Base-by-base conservation (phyloP, 2,888 invertebrate species). In the Pseudococcus viburni region DNA sequence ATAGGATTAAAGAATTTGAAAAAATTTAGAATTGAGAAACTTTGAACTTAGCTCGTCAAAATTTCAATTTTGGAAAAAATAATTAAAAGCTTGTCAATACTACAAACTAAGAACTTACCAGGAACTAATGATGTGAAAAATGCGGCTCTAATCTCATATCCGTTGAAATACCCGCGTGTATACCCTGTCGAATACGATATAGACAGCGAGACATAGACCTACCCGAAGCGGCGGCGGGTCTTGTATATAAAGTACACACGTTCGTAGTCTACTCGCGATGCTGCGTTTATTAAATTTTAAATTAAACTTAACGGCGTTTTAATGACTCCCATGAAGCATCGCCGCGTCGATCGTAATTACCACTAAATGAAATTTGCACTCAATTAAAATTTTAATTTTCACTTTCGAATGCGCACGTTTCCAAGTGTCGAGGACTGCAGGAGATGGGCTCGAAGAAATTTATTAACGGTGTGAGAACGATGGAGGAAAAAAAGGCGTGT, bases 331-430 rank as follows among this genome's bases (percentile, higher is more conserved):
- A 86, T 73, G 86, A 68, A 68, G 68, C 39, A 73, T 73, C 55
- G 55, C 55, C 73, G 73, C 73, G 51, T 64, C 46, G 86, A 86
- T 73, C 73, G 64, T 86, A 86, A 86, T 86, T 86, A 86, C 86
- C 73, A 42, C 77, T 86, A 86, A 86, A 86, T 26, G 73, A 86
- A 86, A 86, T 86, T 86, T 86, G 86, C 86, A 86, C 73, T 86
- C 86, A 86, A 86, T 86, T 86, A 86, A 86, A 86, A 86, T 73
- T 86, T 86, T 86, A 86, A 86, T 86, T 86, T 86, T 68, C 68
- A 55, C 6, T 55, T 55, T 55, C 5, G 55, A n/a, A 55, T 55
- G 55, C n/a, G 55, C n/a, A 5, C 5, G 55, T n/a, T 51, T 51
- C 11, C 11, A 12, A 51, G 48, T 51, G 48, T 51, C 12, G 48